Base-by-base conservation (phyloP, 2,888 invertebrate species). In the Germaria angustata region DNA sequence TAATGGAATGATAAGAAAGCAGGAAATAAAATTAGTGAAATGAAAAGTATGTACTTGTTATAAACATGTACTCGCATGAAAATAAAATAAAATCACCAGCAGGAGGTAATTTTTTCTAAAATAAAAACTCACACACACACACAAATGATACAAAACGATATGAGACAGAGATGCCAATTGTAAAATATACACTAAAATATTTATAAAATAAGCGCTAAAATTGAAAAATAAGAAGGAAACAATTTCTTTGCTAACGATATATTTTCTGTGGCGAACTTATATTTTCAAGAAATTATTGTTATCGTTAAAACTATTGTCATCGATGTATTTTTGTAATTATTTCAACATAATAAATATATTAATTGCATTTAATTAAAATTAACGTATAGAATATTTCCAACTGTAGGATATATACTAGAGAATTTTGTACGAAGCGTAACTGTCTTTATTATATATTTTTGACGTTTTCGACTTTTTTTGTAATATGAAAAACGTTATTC, bases 1-100 rank as follows among this genome's bases (percentile, higher is more conserved):
- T 49, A 28, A 20, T 39, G 17, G 22, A 59, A 34, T 75, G 65
- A 73, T 73, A 73, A 73, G 73, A 65, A 75, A 36, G 44, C 34
- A 44, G 55, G 65, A 75, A 75, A 36, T 57, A 49, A 75, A 57
- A 57, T 53, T 22, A 53, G 2, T 8, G 1, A 24, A 75, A 55
- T 1, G 32, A 63, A 41, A 73, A 3, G 28, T 6, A 28, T 28
- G 6, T 28, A 5, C 28, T 28, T 28, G 6, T 28, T n/a, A 3
- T 28, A 28, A 28, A 6, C 6, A 28, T 28, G 28, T 3, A 28
- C 6, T 3, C 6, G 28, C 6, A 28, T 28, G 6, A 28, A 28
- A 28, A 28, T 28, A 28, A 5, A 28, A 28, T 6, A 24, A 73
- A 41, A 53, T 11, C 17, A 57, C 9, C 69, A 66, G 75, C 46